Percentiles rank a stretch among this genome's conserved stretches.
phyloP scores from a whole-genome alignment of 2,113 vertebrate genomes.

The Nothobranchius kuhntae region DNA sequence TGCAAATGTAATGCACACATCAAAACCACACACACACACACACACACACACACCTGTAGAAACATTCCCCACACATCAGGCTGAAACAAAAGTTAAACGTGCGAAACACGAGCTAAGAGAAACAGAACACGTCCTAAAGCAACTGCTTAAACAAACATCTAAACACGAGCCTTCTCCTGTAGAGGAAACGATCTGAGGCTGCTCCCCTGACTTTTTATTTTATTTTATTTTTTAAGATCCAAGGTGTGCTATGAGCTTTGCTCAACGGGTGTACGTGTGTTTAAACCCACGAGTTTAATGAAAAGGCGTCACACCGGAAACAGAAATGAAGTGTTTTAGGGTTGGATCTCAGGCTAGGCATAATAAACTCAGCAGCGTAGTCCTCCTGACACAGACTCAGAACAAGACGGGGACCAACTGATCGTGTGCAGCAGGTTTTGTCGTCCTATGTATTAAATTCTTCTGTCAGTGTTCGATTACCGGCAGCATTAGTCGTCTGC shows the following conservation, averaged over 20 bases:
- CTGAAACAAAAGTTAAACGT: conserved; percentile 17
- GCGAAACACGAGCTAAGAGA: conserved; percentile 46
- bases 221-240: conserved; percentile 39
- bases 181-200: conserved; percentile 78
- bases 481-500: conserved; percentile 32
- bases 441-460: conserved; percentile 5
- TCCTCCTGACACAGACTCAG: conserved; percentile 8
- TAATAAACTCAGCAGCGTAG: conserved; percentile 24
- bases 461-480: conserved; percentile 35
- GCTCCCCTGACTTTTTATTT: conserved; percentile 78
- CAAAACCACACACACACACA: conserved; percentile 36
- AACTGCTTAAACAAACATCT: conserved; percentile 33
- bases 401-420: conserved; percentile 15
- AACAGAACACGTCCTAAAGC: conserved; percentile 21
- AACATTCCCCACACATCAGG: conserved; percentile 55
- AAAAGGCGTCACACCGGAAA: not conserved
- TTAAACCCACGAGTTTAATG: conserved; percentile 14
- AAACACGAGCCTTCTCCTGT: conserved; percentile 54
- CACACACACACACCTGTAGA: conserved; percentile 38
- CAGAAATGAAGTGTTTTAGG: conserved; percentile 38
- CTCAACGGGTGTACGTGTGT: conserved; percentile 26
- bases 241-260: conserved; percentile 18
- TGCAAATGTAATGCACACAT: conserved; percentile 39
- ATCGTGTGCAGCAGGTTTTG: not conserved
- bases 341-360: conserved; percentile 23